Conservation (phyloP, 2,113 vertebrate species). For the Pangasianodon hypophthalmus region DNA sequence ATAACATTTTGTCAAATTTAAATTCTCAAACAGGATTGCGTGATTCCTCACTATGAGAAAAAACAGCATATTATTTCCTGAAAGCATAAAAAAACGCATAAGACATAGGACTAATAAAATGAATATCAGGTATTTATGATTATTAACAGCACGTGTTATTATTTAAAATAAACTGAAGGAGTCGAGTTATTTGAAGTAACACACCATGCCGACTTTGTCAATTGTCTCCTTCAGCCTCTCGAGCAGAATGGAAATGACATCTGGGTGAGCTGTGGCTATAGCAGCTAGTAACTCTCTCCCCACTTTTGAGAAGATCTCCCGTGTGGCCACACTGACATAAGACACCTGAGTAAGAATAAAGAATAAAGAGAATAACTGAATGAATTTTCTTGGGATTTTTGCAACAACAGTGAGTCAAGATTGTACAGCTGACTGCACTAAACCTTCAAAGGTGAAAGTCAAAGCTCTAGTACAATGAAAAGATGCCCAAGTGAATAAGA, state of each 20-base stretch:
- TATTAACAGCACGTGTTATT: not conserved
- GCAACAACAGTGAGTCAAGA: not conserved
- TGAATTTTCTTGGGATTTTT: not conserved
- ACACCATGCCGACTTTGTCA: conserved; percentile 91
- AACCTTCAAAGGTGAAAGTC: no score
- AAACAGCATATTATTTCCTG: not conserved
- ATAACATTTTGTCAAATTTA: no score
- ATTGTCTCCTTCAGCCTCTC: conserved; percentile 86
- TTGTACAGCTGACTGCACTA: not conserved
- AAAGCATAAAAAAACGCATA: not conserved
- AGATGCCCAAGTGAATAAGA: not conserved
- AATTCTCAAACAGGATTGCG: no score
- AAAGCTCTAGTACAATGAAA: not conserved
- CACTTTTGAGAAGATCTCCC: conserved; percentile 94
- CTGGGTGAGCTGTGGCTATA: conserved; percentile 83
- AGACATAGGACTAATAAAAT: not conserved
- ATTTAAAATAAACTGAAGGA: not conserved
- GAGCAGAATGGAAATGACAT: conserved; percentile 86
- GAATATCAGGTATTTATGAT: not conserved
- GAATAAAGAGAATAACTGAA: not conserved
- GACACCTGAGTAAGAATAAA: conserved; percentile 79
- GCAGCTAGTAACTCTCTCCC: conserved; percentile 89
- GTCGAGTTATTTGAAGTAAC: not conserved
- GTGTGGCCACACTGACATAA: conserved; percentile 86
- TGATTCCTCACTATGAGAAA: not conserved